phyloP scores from a whole-genome alignment of 1,140 invertebrate species.

The Rhysida immarginata region DNA sequence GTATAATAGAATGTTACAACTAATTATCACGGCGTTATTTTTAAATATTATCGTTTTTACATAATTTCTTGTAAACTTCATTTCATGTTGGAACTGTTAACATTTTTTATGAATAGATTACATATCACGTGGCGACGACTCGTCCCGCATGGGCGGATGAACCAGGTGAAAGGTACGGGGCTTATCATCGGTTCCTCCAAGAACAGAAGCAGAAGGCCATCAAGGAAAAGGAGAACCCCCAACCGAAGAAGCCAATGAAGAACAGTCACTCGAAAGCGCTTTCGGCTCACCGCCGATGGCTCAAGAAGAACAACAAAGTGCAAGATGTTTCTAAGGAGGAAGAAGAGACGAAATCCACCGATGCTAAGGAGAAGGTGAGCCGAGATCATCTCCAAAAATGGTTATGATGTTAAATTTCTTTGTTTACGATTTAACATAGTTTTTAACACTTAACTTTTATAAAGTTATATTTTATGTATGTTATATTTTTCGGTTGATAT shows the following conservation, averaged over 20 bases:
- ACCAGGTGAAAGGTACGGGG: not conserved
- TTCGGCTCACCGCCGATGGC: slow-evolving; percentile 19
- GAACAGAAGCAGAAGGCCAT: not conserved
- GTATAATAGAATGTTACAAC: too few species aligned
- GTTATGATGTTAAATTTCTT: too few species aligned
- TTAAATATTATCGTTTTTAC: too few species aligned
- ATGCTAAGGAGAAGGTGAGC: not conserved
- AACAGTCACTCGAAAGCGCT: slow-evolving; percentile 17
- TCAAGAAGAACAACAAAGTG: slow-evolving; percentile 12
- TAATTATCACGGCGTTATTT: too few species aligned
- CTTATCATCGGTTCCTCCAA: not conserved
- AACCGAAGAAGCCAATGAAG: not conserved
- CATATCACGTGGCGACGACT: not conserved
- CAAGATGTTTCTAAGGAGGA: not conserved
- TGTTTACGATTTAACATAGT: too few species aligned
- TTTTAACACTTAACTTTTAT: too few species aligned
- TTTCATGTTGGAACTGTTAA: too few species aligned
- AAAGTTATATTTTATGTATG: too few species aligned
- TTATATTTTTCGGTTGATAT: too few species aligned
- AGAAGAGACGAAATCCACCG: not conserved
- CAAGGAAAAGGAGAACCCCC: not conserved
- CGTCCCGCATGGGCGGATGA: slow-evolving; percentile 2
- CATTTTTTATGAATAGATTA: too few species aligned
- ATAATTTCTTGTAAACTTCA: too few species aligned
- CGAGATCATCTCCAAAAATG: too few species aligned